Base-by-base conservation (phyloP, 2,888 invertebrate species). In the Buathra laborator region DNA sequence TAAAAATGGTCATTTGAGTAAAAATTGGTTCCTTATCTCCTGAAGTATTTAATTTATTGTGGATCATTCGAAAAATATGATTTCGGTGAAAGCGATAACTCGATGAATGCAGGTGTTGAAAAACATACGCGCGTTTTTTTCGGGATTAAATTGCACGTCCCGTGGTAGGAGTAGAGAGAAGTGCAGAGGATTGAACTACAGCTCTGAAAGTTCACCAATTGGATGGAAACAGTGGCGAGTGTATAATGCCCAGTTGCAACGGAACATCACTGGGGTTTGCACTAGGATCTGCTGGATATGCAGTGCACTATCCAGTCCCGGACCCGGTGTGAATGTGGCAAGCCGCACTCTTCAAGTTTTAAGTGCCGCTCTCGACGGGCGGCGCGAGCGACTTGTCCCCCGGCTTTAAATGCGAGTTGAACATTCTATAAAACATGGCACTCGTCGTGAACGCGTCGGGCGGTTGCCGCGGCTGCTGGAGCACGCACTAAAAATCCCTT, bases 381-480 rank as follows among this genome's bases (percentile, higher is more conserved):
- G 78, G 59, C 74, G 66, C 74, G 37, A 59, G 72, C 44, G 64
- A 78, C 80, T 91, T 88, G 89, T 89, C 87, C 78, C 37, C 86
- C 56, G 86, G 87, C 90, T 91, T 88, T 89, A 90, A 90, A 89
- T 87, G 89, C 88, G 88, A 74, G 88, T 91, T 91, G 88, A 90
- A 89, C 91, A 90, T 91, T 90, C 89, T 90, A 90, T 90, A 90
- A 90, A 92, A 91, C 90, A 90, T 86, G 89, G 84, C 88, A 90
- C 90, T 90, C 88, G 87, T 88, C 86, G 86, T 88, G 88, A 87
- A 83, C 80, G 76, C 71, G 71, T 76, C 70, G 51, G 62, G 66
- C 10, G 43, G 43, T 66, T 29, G 62, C 43, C 43, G 66, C n/a
- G 66, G 56, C 68, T 67, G 77, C 84, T 88, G 78, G 85, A 88